Conservation (phyloP, 2,888 invertebrate species). For the Phrixothrix hirtus region DNA sequence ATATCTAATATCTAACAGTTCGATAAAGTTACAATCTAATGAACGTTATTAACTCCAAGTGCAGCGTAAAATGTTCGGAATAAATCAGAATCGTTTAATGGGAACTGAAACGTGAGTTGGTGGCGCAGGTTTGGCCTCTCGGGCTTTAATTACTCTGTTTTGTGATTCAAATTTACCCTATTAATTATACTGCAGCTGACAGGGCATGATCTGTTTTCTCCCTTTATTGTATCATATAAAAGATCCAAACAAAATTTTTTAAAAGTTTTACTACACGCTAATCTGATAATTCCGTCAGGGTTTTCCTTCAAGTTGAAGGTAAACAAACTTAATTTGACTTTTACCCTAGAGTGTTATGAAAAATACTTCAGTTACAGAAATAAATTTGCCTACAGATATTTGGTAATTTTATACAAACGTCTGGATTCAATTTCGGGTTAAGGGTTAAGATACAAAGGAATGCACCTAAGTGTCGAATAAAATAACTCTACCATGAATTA, state of each 20-base stretch:
- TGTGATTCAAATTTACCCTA: slow-evolving; percentile 28
- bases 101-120: slow-evolving; percentile 25
- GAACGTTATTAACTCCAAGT: slow-evolving; percentile 22
- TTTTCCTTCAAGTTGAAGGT: too few species aligned
- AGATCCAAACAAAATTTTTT: slow-evolving; percentile 1
- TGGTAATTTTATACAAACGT: too few species aligned
- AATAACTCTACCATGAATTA: not conserved
- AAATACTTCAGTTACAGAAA: slow-evolving; percentile 2
- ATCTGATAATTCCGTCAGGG: too few species aligned
- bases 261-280: too few species aligned
- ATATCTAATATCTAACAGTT: too few species aligned
- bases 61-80: slow-evolving; percentile 21
- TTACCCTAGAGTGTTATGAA: not conserved
- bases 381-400: too few species aligned
- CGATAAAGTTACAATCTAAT: slow-evolving; percentile 14
- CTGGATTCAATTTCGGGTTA: too few species aligned
- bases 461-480: slow-evolving; percentile 3
- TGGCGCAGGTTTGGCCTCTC: slow-evolving; percentile 24
- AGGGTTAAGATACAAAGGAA: too few species aligned
- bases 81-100: slow-evolving; percentile 28
- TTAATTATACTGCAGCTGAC: slow-evolving; percentile 31
- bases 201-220: slow-evolving; percentile 15
- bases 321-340: too few species aligned
- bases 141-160: slow-evolving; percentile 29
- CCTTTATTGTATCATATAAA: slow-evolving; percentile 16